Base-by-base conservation (phyloP, 2,113 vertebrate genomes). In the Hydrolagus affinis region DNA sequence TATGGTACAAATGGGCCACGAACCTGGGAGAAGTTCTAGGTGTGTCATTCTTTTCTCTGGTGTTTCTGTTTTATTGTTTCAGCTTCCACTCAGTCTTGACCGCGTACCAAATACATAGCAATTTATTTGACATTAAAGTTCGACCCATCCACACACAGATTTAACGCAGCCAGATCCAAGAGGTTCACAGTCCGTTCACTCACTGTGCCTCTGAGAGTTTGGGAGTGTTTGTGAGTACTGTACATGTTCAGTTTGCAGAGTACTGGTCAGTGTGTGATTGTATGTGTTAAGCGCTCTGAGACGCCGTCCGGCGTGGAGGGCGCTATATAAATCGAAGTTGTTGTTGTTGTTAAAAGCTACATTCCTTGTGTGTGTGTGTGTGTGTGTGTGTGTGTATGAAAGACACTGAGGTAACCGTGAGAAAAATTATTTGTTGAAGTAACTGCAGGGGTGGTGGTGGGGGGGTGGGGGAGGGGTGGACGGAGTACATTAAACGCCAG, bases 1-100 rank as follows among this genome's bases (percentile, higher is more conserved):
- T 91, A 56, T 90, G 88, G 85, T 89, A 88, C 80, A 86, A 88
- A 23, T 88, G 87, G 89, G 87, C 3, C 87, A 88, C 57, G 89
- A 70, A 44, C 76, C 85, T 44, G 28, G 85, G 68, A 12, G 78
- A 86, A 21, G 88, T 89, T 57, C 86, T 87, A 74, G 87, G 87
- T 88, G 85, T 15, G 59, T 19, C 28, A 30, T 56, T 56, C 25
- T 15, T 74, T 30, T 32, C 17, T 74, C 9, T 17, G 19, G 14
- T 19, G 21, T 10, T 9, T 74, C 0, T 74, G 15, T 23, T 83
- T 59, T 64, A 44, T 44, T 44, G 2, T 44, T 44, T 6, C 44
- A 44, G 44, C 44, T 6, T 44, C 6, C 6, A 6, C 44, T 44
- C 44, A 8, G 15, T 66, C 23, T 21, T 59, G 62, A 12, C n/a